A percentile compares a stretch with the other conserved stretches of the same genome.
Evolutionary conservation across 2,888 invertebrate genomes (phyloP).

Genomic region (Dexiosoma caninum): DNA sequence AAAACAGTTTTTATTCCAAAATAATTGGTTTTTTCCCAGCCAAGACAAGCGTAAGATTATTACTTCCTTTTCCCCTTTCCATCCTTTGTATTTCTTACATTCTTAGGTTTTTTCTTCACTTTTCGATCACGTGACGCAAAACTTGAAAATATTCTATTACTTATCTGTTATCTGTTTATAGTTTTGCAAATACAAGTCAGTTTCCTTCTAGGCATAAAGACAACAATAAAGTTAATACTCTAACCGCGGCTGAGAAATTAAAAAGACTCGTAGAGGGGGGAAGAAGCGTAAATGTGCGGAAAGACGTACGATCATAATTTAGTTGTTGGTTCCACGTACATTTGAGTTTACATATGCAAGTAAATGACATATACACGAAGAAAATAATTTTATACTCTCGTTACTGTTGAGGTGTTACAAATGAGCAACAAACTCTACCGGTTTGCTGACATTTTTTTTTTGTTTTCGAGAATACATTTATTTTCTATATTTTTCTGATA

Average conservation of each 20-base stretch:
- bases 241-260: conserved; percentile 1
- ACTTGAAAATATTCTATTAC: neutral
- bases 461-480: conserved; percentile 16
- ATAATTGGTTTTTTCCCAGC: too few species aligned
- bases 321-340: neutral
- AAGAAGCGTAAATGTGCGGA: too few species aligned
- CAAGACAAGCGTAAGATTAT: too few species aligned
- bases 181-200: conserved; percentile 51
- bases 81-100: neutral
- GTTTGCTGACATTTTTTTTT: conserved; percentile 41
- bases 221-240: conserved; percentile 28
- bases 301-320: neutral
- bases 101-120: neutral
- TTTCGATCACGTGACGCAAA: conserved; percentile 13
- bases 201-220: conserved; percentile 53
- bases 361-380: too few species aligned
- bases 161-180: conserved; percentile 7
- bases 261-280: neutral
- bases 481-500: conserved; percentile 36
- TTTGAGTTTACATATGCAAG: conserved; percentile 14
- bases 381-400: conserved; percentile 32
- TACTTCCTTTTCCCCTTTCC: too few species aligned
- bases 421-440: conserved; percentile 54
- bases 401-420: conserved; percentile 57
- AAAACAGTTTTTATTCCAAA: too few species aligned